These are phyloP conservation scores for Carlito syrichta DNA, from an alignment of 2,113 vertebrate species.

Conservation along the genomic window DNA sequence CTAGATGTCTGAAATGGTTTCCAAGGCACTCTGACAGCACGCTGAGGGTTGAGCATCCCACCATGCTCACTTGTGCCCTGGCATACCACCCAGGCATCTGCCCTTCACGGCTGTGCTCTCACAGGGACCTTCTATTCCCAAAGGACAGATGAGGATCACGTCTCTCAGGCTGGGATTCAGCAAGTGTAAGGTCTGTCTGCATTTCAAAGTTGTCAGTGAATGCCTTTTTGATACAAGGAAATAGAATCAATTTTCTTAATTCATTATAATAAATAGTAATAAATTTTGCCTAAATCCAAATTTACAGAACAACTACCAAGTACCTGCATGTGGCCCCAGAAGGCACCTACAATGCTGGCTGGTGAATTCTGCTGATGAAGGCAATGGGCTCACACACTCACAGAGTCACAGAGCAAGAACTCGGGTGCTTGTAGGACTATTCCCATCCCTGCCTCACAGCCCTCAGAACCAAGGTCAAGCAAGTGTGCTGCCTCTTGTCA, in stretches of 20 bases:
- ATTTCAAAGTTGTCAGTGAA: neutral
- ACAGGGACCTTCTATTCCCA: neutral
- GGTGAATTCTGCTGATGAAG: neutral
- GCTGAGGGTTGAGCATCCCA: no score
- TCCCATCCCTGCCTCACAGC: neutral
- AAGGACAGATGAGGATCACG: accelerated
- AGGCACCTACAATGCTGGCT: neutral
- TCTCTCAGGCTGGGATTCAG: neutral
- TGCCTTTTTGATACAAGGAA: neutral
- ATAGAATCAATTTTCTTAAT: neutral
- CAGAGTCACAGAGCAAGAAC: neutral
- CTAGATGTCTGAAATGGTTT: neutral
- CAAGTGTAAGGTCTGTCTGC: neutral
- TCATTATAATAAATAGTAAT: neutral
- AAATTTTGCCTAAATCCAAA: neutral
- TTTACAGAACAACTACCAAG: neutral
- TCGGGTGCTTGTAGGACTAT: accelerated
- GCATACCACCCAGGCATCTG: accelerated
- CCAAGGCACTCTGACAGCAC: neutral
- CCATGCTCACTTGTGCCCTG: accelerated
- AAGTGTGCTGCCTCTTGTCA: neutral
- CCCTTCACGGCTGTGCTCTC: neutral
- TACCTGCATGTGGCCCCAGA: neutral
- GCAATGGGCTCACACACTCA: neutral
- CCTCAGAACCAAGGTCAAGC: neutral